phyloP scores from a whole-genome alignment of 1,140 invertebrate species.

The Papilio machaon region DNA sequence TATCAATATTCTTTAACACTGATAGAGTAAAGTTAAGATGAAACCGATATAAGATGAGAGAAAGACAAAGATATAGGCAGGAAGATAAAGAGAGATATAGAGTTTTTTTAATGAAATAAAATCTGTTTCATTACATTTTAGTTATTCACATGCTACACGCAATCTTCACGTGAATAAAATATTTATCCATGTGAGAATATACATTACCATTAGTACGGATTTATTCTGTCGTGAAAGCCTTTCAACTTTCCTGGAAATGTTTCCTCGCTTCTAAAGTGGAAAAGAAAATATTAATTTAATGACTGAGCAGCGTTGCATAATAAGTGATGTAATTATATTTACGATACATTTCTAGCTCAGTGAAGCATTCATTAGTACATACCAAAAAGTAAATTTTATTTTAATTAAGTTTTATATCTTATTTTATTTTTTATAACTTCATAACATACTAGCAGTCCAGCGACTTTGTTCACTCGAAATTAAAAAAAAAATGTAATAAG shows the following conservation, averaged over 20 bases:
- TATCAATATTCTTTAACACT: too few species aligned
- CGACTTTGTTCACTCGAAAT: too few species aligned
- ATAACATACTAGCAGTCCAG: too few species aligned
- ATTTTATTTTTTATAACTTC: background rate
- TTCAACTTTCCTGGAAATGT: conserved; percentile 14
- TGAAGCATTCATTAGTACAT: background rate
- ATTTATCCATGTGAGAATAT: conserved; percentile 17
- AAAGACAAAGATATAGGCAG: background rate
- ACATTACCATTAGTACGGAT: conserved; percentile 6
- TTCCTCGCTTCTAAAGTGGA: conserved; percentile 12
- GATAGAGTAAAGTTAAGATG: too few species aligned
- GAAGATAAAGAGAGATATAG: background rate
- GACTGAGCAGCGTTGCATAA: background rate
- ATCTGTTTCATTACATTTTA: background rate
- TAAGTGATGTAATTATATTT: background rate
- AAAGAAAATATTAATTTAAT: conserved; percentile 24
- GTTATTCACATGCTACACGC: background rate
- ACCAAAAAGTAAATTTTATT: background rate
- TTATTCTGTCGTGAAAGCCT: conserved; percentile 24
- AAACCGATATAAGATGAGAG: too few species aligned
- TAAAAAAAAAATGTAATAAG: too few species aligned
- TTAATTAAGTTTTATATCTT: background rate
- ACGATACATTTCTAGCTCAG: background rate
- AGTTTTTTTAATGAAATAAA: background rate
- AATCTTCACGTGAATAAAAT: conserved; percentile 10